These are phyloP conservation scores for Monoplex corrugatus DNA, from an alignment of 2,888 invertebrate genomes.

Conservation along the genomic window DNA sequence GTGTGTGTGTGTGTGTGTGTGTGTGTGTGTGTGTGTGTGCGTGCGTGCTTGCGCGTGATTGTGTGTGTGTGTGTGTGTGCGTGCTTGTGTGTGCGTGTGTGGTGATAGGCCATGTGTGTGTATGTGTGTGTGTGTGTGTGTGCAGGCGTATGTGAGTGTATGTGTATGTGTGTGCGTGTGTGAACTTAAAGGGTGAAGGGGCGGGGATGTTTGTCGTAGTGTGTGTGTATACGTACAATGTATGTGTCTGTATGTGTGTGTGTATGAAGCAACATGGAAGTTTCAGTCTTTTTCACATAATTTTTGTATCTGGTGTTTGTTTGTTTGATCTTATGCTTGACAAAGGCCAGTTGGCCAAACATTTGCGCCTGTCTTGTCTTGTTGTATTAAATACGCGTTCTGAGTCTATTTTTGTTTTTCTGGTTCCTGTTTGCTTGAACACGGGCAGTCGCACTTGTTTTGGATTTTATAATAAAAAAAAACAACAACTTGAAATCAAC, in stretches of 20 bases:
- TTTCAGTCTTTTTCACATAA: neutral
- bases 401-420: too few relatives aligned
- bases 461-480: too few relatives aligned
- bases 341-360: neutral
- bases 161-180: neutral
- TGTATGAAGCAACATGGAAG: neutral
- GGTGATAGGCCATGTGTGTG: too few relatives aligned
- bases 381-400: too few relatives aligned
- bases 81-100: too few relatives aligned
- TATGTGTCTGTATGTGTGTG: slow-evolving; percentile 8
- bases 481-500: neutral
- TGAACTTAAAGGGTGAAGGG: neutral
- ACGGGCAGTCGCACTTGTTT: too few relatives aligned
- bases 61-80: too few relatives aligned
- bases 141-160: neutral
- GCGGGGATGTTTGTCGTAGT: neutral
- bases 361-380: too few relatives aligned
- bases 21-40: neutral
- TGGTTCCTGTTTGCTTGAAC: too few relatives aligned
- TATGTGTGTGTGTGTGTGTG: neutral
- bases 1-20: slow-evolving; percentile 3
- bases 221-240: neutral
- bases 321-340: neutral
- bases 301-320: neutral
- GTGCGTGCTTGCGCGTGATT: neutral